Evolutionary conservation across 2,888 invertebrate genomes (phyloP).

Genomic region (Acleris sparsana): DNA sequence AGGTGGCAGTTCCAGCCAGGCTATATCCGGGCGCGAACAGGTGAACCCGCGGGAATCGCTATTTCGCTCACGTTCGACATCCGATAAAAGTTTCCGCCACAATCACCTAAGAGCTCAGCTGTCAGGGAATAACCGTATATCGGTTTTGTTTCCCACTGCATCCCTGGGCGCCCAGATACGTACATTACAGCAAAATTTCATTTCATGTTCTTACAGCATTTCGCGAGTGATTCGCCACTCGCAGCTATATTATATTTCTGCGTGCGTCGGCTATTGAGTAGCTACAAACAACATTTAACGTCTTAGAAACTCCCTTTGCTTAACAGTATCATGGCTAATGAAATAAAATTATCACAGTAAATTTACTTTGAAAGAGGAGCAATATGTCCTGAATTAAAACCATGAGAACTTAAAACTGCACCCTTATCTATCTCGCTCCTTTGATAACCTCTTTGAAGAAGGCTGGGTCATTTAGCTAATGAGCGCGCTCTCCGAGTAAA

Average conservation of each 20-base stretch:
- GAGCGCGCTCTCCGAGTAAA: conserved; percentile 74
- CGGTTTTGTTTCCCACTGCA: conserved; percentile 75
- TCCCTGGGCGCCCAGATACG: conserved; percentile 56
- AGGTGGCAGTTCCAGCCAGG: conserved; percentile 48
- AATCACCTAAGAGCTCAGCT: conserved; percentile 85
- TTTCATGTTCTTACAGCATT: conserved; percentile 35
- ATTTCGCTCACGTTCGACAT: conserved; percentile 83
- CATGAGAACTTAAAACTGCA: conserved; percentile 31
- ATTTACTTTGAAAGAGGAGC: neutral
- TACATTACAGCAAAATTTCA: conserved; percentile 38
- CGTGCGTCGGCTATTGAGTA: conserved; percentile 18
- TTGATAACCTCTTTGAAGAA: conserved; percentile 72
- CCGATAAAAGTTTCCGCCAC: conserved; percentile 84
- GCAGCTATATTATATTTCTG: conserved; percentile 30
- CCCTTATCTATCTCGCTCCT: conserved; percentile 49
- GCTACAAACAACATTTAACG: conserved; percentile 18
- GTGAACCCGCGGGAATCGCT: conserved; percentile 78
- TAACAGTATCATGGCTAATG: neutral
- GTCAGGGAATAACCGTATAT: conserved; percentile 82
- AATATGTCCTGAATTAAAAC: conserved; percentile 2
- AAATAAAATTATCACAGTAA: neutral
- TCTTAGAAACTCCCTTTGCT: neutral
- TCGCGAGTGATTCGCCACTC: conserved; percentile 33
- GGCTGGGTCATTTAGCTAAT: conserved; percentile 78
- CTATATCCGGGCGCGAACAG: conserved; percentile 60